A percentile compares a stretch with the other conserved stretches of the same genome.
phyloP scores from a whole-genome alignment of 2,797 vertebrate species.

The Darevskia nairensis region DNA sequence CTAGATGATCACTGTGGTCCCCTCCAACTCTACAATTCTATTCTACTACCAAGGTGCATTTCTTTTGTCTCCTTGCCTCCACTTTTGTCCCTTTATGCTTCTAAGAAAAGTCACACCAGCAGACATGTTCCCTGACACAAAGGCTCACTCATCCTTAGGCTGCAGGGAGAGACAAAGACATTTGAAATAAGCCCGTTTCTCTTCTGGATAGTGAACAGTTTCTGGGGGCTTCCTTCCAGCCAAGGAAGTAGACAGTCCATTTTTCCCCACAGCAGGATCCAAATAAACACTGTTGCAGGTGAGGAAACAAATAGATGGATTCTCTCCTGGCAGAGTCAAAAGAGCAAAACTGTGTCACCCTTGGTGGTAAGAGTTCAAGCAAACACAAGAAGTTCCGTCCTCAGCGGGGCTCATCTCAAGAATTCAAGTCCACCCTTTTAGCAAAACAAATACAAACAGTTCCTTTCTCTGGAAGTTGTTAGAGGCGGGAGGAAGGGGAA shows the following conservation, averaged over 20 bases:
- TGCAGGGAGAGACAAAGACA: background rate
- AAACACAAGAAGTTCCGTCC: constrained; percentile 52
- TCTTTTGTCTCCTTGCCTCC: background rate
- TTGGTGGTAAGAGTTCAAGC: constrained; percentile 36
- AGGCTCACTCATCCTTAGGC: background rate
- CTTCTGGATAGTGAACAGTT: constrained; percentile 11
- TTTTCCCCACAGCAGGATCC: constrained; percentile 39
- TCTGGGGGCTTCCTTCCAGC: background rate
- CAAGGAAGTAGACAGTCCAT: constrained; percentile 38
- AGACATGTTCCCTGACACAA: constrained; percentile 5
- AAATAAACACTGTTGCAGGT: constrained; percentile 44
- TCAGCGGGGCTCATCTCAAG: constrained; percentile 54
- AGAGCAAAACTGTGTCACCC: constrained; percentile 34
- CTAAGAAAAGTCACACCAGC: background rate
- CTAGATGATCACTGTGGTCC: too few species aligned
- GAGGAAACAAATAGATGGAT: constrained; percentile 45
- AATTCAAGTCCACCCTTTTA: constrained; percentile 58
- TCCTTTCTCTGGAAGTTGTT: constrained; percentile 50
- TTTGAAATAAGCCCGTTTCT: constrained; percentile 5
- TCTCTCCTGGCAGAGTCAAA: constrained; percentile 50
- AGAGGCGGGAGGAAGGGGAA: constrained; percentile 56
- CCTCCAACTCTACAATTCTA: too few species aligned
- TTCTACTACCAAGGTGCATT: background rate
- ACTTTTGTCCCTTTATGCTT: constrained; percentile 18
- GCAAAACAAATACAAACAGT: constrained; percentile 60